These are phyloP conservation scores for Radopholus similis DNA, from an alignment of 1,140 invertebrate genomes.

Conservation along the genomic window DNA sequence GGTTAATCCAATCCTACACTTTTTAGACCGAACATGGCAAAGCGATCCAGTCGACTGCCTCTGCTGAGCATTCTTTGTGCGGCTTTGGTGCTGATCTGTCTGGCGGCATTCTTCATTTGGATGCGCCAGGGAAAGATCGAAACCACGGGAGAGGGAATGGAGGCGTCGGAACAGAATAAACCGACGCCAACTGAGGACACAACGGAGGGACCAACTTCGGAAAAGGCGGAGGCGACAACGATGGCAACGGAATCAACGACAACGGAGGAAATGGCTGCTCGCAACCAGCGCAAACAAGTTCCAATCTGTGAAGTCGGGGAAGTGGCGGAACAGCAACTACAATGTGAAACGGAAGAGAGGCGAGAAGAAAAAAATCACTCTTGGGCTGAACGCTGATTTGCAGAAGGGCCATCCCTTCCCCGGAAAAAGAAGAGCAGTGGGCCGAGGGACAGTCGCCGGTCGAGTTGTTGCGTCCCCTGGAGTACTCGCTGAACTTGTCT, in stretches of 20 bases:
- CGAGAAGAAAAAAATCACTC: too few species aligned
- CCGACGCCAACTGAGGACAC: background rate
- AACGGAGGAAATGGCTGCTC: background rate
- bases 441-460: background rate
- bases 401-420: background rate
- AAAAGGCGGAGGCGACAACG: background rate
- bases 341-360: slow-evolving; percentile 13
- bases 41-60: background rate
- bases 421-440: background rate
- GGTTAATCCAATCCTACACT: background rate
- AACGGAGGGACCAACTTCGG: background rate
- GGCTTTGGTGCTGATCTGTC: slow-evolving; percentile 2
- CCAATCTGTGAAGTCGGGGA: background rate
- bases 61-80: slow-evolving; percentile 2
- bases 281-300: background rate
- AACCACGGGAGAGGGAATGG: too few species aligned
- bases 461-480: slow-evolving; percentile 6
- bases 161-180: background rate
- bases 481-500: slow-evolving; percentile 19
- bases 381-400: too few species aligned
- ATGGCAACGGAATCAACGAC: background rate
- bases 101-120: slow-evolving; percentile 12
- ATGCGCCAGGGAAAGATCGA: background rate
- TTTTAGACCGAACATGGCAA: slow-evolving; percentile 1
- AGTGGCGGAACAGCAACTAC: background rate